phyloP scores from a whole-genome alignment of 2,888 invertebrate species.

The Tethea ocularis region DNA sequence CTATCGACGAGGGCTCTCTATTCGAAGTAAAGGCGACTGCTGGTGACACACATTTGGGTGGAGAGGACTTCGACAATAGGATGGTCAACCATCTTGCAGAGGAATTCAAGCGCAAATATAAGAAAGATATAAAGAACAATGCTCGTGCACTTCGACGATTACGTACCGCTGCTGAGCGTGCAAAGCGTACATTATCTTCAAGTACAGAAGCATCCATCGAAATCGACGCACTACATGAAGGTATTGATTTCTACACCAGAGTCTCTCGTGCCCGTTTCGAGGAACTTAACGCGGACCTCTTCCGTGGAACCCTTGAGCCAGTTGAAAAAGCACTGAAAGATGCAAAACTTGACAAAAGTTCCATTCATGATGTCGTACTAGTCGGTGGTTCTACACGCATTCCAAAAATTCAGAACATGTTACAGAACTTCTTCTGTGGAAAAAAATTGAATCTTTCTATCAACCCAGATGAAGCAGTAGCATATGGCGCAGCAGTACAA shows the following conservation, averaged over 20 bases:
- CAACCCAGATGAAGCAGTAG: slow-evolving; percentile 92
- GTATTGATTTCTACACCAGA: slow-evolving; percentile 87
- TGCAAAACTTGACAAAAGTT: slow-evolving; percentile 90
- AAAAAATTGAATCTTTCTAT: slow-evolving; percentile 89
- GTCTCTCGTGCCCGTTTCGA: slow-evolving; percentile 90
- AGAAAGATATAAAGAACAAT: slow-evolving; percentile 87
- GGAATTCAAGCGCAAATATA: slow-evolving; percentile 88
- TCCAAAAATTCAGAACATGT: slow-evolving; percentile 89
- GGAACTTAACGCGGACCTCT: slow-evolving; percentile 88
- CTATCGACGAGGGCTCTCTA: slow-evolving; percentile 89
- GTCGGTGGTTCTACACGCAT: slow-evolving; percentile 93
- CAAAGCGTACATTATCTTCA: slow-evolving; percentile 90
- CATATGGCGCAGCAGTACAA: slow-evolving; percentile 90
- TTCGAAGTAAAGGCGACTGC: slow-evolving; percentile 93
- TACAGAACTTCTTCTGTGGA: slow-evolving; percentile 90
- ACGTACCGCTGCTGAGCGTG: slow-evolving; percentile 90
- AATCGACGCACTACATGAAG: slow-evolving; percentile 89
- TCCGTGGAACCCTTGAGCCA: slow-evolving; percentile 89
- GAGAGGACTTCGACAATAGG: slow-evolving; percentile 87
- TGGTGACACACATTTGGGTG: slow-evolving; percentile 93
- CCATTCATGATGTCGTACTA: slow-evolving; percentile 90
- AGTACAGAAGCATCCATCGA: slow-evolving; percentile 90
- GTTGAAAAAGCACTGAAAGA: slow-evolving; percentile 91
- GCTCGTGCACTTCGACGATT: slow-evolving; percentile 87
- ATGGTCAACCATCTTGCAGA: slow-evolving; percentile 87